Evolutionary conservation across 2,797 vertebrate genomes (phyloP).

Genomic region (Helarctos malayanus): DNA sequence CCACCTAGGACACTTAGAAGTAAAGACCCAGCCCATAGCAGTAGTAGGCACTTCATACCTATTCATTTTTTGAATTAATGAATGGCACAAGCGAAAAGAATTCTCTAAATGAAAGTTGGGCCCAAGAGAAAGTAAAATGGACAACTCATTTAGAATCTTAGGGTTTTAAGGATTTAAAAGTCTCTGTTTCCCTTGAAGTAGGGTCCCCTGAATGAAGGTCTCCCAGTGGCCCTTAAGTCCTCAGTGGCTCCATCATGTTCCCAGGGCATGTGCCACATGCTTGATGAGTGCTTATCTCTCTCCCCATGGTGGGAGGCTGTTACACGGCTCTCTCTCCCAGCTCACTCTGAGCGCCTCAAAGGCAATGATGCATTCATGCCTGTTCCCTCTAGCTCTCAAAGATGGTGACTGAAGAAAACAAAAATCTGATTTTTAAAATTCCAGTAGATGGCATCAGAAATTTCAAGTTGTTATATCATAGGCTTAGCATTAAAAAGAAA

Average conservation of each 20-base stretch:
- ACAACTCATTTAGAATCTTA: background rate
- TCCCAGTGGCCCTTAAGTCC: background rate
- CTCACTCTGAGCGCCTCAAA: background rate
- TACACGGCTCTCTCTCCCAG: background rate
- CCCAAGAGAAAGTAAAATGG: background rate
- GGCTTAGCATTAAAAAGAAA: background rate
- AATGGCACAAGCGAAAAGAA: background rate
- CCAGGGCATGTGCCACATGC: rapidly evolving
- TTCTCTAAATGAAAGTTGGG: background rate
- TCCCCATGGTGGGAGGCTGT: background rate
- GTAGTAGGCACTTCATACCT: background rate
- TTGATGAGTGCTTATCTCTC: background rate
- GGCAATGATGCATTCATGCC: background rate
- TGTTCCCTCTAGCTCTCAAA: background rate
- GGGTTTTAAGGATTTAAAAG: background rate
- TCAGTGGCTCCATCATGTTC: background rate
- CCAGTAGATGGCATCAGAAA: background rate
- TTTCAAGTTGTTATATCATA: background rate
- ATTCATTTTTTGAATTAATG: background rate
- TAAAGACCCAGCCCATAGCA: background rate
- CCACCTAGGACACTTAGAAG: background rate
- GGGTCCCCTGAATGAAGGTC: background rate
- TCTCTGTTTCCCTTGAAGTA: background rate
- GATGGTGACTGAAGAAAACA: too few relatives aligned
- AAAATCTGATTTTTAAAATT: background rate